phyloP scores from a whole-genome alignment of 2,113 vertebrate species.

The Callionymus lyra region DNA sequence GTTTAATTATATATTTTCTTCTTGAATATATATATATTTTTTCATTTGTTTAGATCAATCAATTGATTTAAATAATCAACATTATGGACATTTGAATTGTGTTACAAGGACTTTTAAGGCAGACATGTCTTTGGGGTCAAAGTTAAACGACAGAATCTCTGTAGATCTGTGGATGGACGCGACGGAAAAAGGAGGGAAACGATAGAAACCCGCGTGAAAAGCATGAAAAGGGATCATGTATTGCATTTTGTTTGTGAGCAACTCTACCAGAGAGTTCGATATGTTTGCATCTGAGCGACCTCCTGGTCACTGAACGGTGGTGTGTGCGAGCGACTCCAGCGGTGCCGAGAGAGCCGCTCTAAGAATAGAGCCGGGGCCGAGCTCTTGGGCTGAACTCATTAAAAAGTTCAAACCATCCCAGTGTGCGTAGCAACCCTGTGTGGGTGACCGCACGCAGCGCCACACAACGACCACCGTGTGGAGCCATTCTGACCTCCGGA shows the following conservation, averaged over 20 bases:
- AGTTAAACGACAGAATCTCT: too few species aligned
- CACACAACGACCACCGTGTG: constrained; percentile 41
- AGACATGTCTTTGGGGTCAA: too few species aligned
- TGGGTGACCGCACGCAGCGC: constrained; percentile 25
- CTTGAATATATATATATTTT: too few species aligned
- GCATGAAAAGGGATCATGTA: too few species aligned
- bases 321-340: constrained; percentile 16
- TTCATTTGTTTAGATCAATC: too few species aligned
- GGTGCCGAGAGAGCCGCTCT: constrained; percentile 24
- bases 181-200: too few species aligned
- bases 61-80: too few species aligned
- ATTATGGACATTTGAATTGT: too few species aligned
- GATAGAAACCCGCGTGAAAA: too few species aligned
- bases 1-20: too few species aligned
- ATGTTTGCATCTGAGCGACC: constrained; percentile 11
- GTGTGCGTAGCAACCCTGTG: background rate
- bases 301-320: constrained; percentile 1
- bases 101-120: too few species aligned
- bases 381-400: constrained; percentile 10
- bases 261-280: constrained; percentile 61
- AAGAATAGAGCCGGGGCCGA: constrained; percentile 29
- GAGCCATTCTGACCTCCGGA: constrained; percentile 16
- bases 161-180: too few species aligned
- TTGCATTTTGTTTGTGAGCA: constrained; percentile 6
- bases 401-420: constrained; percentile 21